These are phyloP conservation scores for Zoanthus sansibaricus DNA, from an alignment of 92 coral and sea anemone genomes.

Conservation along the genomic window DNA sequence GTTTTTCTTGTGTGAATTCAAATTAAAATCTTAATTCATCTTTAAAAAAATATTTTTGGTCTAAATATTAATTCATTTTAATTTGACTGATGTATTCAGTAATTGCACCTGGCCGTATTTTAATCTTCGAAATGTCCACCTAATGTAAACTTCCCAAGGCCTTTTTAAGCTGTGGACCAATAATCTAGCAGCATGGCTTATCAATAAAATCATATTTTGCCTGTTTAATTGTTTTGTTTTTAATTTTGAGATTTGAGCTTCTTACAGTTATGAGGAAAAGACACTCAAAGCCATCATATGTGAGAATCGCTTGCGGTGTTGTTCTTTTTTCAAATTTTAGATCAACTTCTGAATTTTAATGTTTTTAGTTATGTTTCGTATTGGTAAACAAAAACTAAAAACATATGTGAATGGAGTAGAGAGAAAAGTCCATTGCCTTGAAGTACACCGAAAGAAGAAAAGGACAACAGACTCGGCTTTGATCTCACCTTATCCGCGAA, in stretches of 20 bases:
- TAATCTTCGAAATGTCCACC: constrained; percentile 9
- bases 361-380: constrained; percentile 15
- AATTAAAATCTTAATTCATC: not conserved
- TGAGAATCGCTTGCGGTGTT: not conserved
- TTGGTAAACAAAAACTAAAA: constrained; percentile 29
- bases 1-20: too few relatives aligned
- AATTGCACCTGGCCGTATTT: constrained; percentile 35
- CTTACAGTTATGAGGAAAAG: not conserved
- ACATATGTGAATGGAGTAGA: constrained; percentile 43
- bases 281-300: not conserved
- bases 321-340: too few relatives aligned
- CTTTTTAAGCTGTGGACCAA: constrained; percentile 18
- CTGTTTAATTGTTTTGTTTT: not conserved
- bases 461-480: not conserved
- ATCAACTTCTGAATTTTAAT: too few relatives aligned
- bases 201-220: not conserved
- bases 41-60: not conserved
- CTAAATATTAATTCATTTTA: not conserved
- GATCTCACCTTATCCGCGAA: constrained; percentile 20
- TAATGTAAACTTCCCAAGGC: constrained; percentile 20
- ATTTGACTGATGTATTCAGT: not conserved
- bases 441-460: constrained; percentile 33
- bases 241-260: not conserved
- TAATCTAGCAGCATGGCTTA: constrained; percentile 6
- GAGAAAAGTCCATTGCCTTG: constrained; percentile 22